A percentile compares a stretch with the other conserved stretches of the same genome.
phyloP scores from a whole-genome alignment of 2,888 invertebrate genomes.

The Anticlea derivata region DNA sequence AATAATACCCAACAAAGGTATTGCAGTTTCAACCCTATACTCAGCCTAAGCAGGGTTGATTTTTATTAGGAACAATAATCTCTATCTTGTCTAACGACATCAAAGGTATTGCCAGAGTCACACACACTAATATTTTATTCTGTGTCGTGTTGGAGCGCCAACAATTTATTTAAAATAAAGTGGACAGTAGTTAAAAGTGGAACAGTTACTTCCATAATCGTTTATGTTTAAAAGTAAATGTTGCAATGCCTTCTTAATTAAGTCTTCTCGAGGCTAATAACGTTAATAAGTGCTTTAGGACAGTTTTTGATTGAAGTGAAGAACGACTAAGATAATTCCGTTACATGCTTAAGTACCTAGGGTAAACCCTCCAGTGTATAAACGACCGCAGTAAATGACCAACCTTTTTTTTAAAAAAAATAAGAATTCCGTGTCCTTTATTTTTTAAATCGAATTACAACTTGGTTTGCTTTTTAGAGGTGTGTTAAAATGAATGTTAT shows the following conservation, averaged over 20 bases:
- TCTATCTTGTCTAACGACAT: too few relatives aligned
- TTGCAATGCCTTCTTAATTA: constrained; percentile 38
- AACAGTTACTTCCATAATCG: constrained; percentile 39
- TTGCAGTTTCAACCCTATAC: constrained; percentile 14
- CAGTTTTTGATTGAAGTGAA: constrained; percentile 31
- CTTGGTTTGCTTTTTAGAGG: too few relatives aligned
- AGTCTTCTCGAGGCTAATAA: constrained; percentile 32
- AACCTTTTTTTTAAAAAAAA: too few relatives aligned
- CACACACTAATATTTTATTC: constrained; percentile 1
- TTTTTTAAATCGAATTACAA: too few relatives aligned
- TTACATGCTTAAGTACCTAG: constrained; percentile 24
- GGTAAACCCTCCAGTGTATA: too few relatives aligned
- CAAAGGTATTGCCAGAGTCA: constrained; percentile 39
- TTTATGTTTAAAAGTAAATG: constrained; percentile 36
- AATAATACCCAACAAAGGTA: constrained; percentile 10
- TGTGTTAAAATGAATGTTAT: too few relatives aligned
- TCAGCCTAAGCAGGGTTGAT: neutral
- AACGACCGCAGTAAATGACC: too few relatives aligned
- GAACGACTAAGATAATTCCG: constrained; percentile 15
- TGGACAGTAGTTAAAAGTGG: constrained; percentile 46
- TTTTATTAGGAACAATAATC: constrained; percentile 6
- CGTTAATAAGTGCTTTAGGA: constrained; percentile 35
- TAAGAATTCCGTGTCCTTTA: too few relatives aligned
- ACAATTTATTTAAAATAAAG: constrained; percentile 59
- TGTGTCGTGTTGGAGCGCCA: constrained; percentile 10